Evolutionary conservation across 2,888 invertebrate genomes (phyloP), one percentile per base, ranked within the genome.

Genomic region (Adelphocoris suturalis): DNA sequence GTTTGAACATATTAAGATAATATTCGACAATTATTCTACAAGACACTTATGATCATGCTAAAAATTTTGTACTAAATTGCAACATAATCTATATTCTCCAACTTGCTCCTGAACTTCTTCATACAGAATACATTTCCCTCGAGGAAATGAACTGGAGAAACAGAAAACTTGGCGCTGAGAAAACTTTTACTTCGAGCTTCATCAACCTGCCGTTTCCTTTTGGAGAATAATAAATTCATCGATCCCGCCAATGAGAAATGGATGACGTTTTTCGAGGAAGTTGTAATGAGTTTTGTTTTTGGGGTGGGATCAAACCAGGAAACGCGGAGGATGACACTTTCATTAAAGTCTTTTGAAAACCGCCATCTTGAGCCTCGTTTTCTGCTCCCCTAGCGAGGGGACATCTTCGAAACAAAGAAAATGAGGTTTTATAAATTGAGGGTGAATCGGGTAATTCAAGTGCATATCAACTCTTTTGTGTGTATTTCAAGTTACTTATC

Each of bases 281-380:
- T 82, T 82, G 82, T 82, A 82, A 82, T 82, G 82, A 82, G 82
- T 82, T 82, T 82, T 82, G 82, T 82, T 82, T 82, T 52, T 23
- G 52, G 27, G 48, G 82, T 19, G 11, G 82, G 82, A 46, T 52
- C 19, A 82, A 82, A 82, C 47, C 82, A 52, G 82, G 47, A 48
- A 27, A 48, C 52, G 47, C 52, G 48, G 47, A 82, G 82, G 82
- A 82, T 82, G 82, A 82, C 82, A 82, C 82, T 52, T 82, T 52
- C 47, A 82, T 82, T 52, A 52, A 48, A 48, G 82, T 68, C 68
- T 68, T 68, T 68, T 23, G 23, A 68, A 23, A 68, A 23, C 68
- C 19, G 1, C 68, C 68, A 23, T 27, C 68, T 23, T 37, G 37
- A 37, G 37, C 68, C 19, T 68, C 68, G 19, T 68, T 37, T 37